A percentile compares a stretch with the other conserved stretches of the same genome.
These are phyloP conservation scores for Alcedo atthis DNA, from an alignment of 2,797 vertebrate species.

Conservation along the genomic window DNA sequence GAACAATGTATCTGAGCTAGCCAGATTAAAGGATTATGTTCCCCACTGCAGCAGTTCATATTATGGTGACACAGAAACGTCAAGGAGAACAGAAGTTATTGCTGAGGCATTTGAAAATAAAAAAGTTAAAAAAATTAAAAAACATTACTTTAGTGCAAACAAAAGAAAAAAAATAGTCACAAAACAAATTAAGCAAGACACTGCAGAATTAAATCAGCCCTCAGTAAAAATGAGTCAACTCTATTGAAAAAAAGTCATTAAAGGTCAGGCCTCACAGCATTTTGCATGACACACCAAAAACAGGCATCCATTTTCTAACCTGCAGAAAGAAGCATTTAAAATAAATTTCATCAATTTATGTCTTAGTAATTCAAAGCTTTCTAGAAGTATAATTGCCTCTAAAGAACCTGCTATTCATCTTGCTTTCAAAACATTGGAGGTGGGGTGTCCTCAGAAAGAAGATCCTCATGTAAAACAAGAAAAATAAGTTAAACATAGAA, in stretches of 20 bases:
- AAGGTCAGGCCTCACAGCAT: background rate
- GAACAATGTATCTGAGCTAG: conserved; percentile 39
- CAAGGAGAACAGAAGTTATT: conserved; percentile 54
- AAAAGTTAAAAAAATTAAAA: conserved; percentile 26
- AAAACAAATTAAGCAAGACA: conserved; percentile 42
- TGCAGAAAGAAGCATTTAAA: background rate
- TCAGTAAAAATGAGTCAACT: background rate
- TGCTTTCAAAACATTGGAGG: background rate
- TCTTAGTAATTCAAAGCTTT: background rate
- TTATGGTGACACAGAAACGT: conserved; percentile 43
- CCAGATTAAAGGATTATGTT: conserved; percentile 61
- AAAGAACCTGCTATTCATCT: background rate
- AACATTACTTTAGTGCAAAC: background rate
- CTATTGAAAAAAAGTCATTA: background rate
- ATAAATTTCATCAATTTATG: background rate
- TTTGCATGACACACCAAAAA: background rate
- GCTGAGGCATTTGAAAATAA: conserved; percentile 24
- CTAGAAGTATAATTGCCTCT: background rate
- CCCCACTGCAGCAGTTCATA: conserved; percentile 26
- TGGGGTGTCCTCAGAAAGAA: background rate
- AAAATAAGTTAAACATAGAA: background rate
- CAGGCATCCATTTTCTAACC: background rate
- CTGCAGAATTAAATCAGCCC: conserved; percentile 33
- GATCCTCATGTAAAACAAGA: background rate
- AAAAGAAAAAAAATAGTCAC: background rate